Conservation (phyloP, 1,140 invertebrate genomes). For the Caerostris extrusa region DNA sequence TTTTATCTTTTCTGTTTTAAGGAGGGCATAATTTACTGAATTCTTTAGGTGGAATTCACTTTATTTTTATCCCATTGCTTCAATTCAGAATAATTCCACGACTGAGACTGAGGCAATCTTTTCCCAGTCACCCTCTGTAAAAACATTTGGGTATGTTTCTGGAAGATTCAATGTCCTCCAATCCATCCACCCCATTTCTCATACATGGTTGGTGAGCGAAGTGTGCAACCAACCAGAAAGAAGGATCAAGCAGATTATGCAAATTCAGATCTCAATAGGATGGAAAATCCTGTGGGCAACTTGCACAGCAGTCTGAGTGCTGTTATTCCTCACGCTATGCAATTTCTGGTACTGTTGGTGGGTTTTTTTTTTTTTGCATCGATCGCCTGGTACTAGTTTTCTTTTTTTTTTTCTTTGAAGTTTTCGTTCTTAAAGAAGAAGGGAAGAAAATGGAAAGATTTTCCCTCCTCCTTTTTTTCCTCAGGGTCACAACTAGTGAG, state of each 20-base stretch:
- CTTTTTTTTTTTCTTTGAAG: not conserved
- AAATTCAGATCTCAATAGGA: constrained; percentile 62
- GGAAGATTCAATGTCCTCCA: not conserved
- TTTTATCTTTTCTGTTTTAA: not conserved
- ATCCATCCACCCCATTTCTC: constrained; percentile 31
- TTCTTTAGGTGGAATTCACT: not conserved
- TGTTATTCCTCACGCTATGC: not conserved
- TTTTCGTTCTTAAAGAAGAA: not conserved
- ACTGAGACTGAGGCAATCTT: not conserved
- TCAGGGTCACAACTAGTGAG: constrained; percentile 4
- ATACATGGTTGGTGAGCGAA: not conserved
- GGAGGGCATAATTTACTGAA: not conserved
- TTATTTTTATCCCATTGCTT: not conserved
- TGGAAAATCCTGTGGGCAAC: constrained; percentile 7
- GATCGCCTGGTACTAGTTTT: not conserved
- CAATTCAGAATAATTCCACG: not conserved
- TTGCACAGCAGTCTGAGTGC: not conserved
- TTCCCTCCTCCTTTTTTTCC: not conserved
- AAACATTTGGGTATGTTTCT: constrained; percentile 38
- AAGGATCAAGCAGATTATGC: constrained; percentile 54
- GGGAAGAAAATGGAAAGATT: constrained; percentile 11
- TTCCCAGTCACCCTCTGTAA: not conserved
- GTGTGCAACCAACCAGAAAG: constrained; percentile 64
- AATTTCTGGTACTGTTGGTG: not conserved
- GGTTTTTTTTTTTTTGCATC: not conserved